Conservation (phyloP, 30 jellyfish, hydroid and myxozoan species). For the Rhopilema esculentum region DNA sequence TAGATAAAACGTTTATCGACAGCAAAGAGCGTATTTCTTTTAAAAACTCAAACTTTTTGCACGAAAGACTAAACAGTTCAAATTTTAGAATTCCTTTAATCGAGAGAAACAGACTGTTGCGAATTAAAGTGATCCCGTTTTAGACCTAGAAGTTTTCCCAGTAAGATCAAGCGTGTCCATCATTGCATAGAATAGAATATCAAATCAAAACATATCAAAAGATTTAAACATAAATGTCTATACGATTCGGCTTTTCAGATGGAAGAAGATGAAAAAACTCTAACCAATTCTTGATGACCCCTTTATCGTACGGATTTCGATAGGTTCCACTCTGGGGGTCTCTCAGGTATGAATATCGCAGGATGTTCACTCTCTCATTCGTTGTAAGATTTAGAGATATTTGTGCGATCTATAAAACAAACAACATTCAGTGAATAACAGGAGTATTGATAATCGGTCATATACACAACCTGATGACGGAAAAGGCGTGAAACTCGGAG, state of each 20-base stretch:
- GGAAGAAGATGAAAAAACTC: constrained; percentile 84
- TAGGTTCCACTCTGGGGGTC: constrained; percentile 78
- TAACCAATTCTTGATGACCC: constrained; percentile 84
- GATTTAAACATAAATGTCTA: constrained; percentile 18
- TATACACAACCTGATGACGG: too few species aligned
- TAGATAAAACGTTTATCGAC: too few species aligned
- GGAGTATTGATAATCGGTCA: too few species aligned
- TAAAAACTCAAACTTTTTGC: too few species aligned
- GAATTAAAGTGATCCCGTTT: too few species aligned
- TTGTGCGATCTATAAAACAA: constrained; percentile 57
- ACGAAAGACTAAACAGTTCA: too few species aligned
- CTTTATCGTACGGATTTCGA: constrained; percentile 84
- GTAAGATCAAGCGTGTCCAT: not conserved
- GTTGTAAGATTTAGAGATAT: constrained; percentile 83
- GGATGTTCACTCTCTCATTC: constrained; percentile 77
- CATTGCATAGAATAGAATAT: not conserved
- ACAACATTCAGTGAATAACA: not conserved
- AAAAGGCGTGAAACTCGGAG: too few species aligned
- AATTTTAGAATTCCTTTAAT: too few species aligned
- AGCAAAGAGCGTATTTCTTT: too few species aligned
- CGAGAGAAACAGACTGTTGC: too few species aligned
- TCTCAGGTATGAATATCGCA: constrained; percentile 77
- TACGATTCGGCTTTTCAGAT: constrained; percentile 2
- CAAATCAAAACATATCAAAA: not conserved
- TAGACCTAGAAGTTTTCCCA: too few species aligned